Conservation (phyloP, 2,797 vertebrate genomes). For the Taeniopygia guttata region DNA sequence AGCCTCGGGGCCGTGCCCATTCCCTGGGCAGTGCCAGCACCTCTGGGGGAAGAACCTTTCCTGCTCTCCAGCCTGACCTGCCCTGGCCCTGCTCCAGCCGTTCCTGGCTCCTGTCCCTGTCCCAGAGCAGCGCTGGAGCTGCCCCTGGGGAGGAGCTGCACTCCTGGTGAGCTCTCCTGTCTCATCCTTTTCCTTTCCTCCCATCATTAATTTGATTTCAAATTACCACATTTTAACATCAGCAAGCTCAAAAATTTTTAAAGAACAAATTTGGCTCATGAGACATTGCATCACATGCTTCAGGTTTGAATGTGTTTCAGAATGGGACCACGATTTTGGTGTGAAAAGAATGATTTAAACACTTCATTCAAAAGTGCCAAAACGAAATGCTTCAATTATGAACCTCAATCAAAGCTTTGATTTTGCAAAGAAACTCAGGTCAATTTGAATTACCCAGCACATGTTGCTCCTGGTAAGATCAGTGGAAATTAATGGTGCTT, state of each 20-base stretch:
- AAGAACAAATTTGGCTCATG: neutral
- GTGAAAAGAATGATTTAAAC: neutral
- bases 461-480: neutral
- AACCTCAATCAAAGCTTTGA: neutral
- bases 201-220: neutral
- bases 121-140: neutral
- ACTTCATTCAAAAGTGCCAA: neutral
- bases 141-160: neutral
- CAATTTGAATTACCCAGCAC: neutral
- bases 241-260: neutral
- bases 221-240: neutral
- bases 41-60: neutral
- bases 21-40: neutral
- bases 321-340: neutral
- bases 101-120: neutral
- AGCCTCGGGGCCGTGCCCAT: neutral
- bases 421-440: neutral
- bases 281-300: neutral
- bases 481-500: neutral
- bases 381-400: neutral
- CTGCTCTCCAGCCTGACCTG: neutral
- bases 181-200: neutral
- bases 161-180: rapidly evolving
- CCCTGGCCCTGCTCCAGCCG: neutral
- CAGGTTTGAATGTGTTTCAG: neutral